A percentile compares a stretch with the other conserved stretches of the same genome.
These are phyloP conservation scores for Tadarida brasiliensis DNA, from an alignment of 2,797 vertebrate genomes.

Conservation along the genomic window DNA sequence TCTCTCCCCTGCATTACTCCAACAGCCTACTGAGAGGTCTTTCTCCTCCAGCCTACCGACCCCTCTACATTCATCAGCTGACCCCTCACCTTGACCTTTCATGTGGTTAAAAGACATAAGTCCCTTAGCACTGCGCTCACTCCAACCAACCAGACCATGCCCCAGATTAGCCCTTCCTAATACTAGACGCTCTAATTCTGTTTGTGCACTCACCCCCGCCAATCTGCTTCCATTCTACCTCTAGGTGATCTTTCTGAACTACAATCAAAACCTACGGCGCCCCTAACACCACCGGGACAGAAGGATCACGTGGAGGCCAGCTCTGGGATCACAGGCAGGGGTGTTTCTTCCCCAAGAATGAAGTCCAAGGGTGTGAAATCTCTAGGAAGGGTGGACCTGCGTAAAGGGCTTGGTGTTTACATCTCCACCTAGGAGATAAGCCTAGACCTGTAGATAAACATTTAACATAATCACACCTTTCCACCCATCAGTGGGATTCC, in stretches of 20 bases:
- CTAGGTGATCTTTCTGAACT: neutral
- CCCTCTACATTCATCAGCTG: neutral
- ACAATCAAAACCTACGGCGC: neutral
- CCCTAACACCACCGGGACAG: neutral
- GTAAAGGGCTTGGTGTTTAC: constrained; percentile 43
- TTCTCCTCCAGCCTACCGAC: no score
- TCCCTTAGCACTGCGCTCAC: neutral
- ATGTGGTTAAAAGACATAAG: neutral
- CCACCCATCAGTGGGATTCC: neutral
- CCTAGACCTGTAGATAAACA: constrained; percentile 59
- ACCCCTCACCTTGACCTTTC: neutral
- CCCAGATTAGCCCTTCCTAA: neutral
- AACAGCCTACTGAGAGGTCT: neutral
- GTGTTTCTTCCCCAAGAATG: neutral
- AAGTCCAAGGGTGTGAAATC: neutral
- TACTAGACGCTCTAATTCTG: neutral
- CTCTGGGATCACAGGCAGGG: neutral
- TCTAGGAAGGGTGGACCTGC: constrained; percentile 39
- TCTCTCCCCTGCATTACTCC: neutral
- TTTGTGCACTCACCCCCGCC: fast-evolving
- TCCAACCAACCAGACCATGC: neutral
- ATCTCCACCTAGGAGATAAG: constrained; percentile 73
- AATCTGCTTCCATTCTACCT: neutral
- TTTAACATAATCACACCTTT: constrained; percentile 63
- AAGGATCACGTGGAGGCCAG: neutral